These are phyloP conservation scores for Tupaia chinensis DNA, from an alignment of 2,113 vertebrate species.

Conservation along the genomic window DNA sequence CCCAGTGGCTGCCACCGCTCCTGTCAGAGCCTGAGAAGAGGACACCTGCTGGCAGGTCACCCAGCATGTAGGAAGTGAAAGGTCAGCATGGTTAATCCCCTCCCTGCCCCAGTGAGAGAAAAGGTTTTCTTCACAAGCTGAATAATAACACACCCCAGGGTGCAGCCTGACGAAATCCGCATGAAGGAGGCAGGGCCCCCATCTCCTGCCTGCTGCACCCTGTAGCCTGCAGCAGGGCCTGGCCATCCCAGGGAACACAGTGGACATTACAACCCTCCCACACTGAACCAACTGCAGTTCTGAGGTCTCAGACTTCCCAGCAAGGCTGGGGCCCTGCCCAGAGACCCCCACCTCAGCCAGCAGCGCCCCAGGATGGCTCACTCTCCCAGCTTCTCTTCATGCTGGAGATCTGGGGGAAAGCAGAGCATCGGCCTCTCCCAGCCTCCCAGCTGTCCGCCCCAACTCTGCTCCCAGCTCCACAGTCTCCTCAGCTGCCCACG, in stretches of 20 bases:
- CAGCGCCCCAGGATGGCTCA: neutral
- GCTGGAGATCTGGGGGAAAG: neutral
- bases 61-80: neutral
- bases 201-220: too few relatives aligned
- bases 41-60: fast-evolving
- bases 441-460: neutral
- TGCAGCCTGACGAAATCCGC: neutral
- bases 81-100: neutral
- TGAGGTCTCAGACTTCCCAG: neutral
- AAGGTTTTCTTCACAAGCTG: neutral
- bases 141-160: neutral
- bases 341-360: neutral
- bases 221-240: too few relatives aligned
- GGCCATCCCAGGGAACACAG: neutral
- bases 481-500: neutral
- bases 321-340: fast-evolving
- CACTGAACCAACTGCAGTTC: neutral
- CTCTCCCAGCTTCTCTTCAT: neutral
- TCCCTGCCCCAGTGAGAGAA: neutral
- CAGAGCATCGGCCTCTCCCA: neutral
- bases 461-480: neutral
- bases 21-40: neutral
- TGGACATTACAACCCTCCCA: neutral
- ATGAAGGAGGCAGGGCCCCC: neutral
- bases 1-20: neutral